A percentile compares a stretch with the other conserved stretches of the same genome.
These are phyloP conservation scores for Sebastes nivosus DNA, from an alignment of 2,797 vertebrate genomes.

Conservation along the genomic window DNA sequence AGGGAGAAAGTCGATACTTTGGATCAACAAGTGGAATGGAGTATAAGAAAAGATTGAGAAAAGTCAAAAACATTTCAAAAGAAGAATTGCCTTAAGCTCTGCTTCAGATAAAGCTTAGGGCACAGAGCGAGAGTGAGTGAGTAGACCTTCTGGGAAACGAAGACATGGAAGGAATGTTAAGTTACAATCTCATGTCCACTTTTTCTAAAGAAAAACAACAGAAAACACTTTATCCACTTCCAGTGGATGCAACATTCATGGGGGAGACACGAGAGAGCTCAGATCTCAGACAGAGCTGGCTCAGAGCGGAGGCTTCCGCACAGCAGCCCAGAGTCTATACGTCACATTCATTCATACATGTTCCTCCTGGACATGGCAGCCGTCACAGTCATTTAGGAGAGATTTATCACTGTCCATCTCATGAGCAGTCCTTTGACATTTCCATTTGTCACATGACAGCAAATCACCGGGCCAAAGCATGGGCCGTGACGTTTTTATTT, in stretches of 20 bases:
- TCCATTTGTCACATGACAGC: conserved; percentile 64
- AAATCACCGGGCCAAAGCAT: conserved; percentile 33
- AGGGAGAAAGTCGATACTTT: not conserved
- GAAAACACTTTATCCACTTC: conserved; percentile 10
- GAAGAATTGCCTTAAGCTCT: not conserved
- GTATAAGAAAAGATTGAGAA: not conserved
- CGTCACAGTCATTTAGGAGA: conserved; percentile 61
- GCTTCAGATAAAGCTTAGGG: not conserved
- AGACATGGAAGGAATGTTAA: not conserved
- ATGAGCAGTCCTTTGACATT: conserved; percentile 52
- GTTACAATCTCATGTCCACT: not conserved
- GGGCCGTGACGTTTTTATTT: conserved; percentile 15
- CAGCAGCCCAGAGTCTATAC: not conserved
- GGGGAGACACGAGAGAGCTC: not conserved
- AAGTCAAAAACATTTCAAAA: not conserved
- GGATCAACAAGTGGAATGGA: conserved; percentile 13
- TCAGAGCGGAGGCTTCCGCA: not conserved
- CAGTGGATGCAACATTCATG: not conserved
- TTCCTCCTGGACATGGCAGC: conserved; percentile 56
- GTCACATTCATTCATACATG: conserved; percentile 49
- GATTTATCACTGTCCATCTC: conserved; percentile 52
- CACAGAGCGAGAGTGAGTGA: not conserved
- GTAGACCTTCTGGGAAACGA: not conserved
- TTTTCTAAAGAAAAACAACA: not conserved
- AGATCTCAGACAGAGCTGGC: conserved; percentile 1